phyloP scores from a whole-genome alignment of 2,113 vertebrate genomes.

The Procavia capensis region DNA sequence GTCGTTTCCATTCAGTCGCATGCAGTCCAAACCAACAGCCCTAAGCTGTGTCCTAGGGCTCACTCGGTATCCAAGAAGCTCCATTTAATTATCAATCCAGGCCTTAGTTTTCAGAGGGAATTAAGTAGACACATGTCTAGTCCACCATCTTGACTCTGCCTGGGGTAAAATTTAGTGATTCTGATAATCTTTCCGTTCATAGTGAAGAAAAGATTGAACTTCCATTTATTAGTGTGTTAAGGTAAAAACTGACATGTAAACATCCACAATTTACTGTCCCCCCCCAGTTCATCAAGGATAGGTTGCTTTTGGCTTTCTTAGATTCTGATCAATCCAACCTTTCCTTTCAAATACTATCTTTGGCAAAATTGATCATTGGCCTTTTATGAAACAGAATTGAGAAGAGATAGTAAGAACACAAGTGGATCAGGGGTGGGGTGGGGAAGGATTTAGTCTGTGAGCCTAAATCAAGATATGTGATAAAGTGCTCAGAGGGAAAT shows the following conservation, averaged over 20 bases:
- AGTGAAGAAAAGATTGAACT: constrained; percentile 1
- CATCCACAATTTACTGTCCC: not conserved
- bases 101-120: no score
- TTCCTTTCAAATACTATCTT: not conserved
- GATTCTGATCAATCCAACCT: not conserved
- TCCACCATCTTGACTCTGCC: no score
- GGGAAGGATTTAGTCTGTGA: not conserved
- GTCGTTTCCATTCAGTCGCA: no score
- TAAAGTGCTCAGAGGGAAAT: not conserved
- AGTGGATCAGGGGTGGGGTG: not conserved
- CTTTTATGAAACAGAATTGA: constrained; percentile 4
- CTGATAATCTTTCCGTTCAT: not conserved
- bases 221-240: not conserved
- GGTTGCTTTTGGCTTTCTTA: constrained; percentile 41
- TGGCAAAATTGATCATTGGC: not conserved
- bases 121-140: no score
- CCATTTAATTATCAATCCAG: no score
- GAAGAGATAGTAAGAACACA: not conserved
- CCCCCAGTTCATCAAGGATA: not conserved
- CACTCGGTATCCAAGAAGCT: no score
- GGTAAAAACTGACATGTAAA: not conserved
- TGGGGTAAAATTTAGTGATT: not conserved
- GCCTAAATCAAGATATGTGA: not conserved
- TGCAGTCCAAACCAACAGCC: no score
- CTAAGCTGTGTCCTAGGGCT: no score